Evolutionary conservation across 30 jellyfish, hydroid and myxozoan species (phyloP), one percentile per base, ranked within the genome.

Genomic region (Haliclystus octoradiatus): DNA sequence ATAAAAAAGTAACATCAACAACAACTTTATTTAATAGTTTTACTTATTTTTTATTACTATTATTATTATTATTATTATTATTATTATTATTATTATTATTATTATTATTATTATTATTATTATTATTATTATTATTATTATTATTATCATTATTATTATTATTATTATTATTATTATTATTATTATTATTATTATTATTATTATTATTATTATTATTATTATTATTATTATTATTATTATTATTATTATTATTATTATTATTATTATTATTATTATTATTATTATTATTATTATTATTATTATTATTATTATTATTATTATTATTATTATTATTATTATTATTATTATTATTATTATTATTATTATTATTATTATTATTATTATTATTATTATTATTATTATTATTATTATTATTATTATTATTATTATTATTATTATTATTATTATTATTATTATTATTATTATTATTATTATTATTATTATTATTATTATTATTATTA

Each of bases 131-230:
- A 47, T 47, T n/a, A 47, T 47, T n/a, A 47, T 47, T n/a, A 47
- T n/a, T n/a, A 47, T 47, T n/a, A 47, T 47, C 61, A 47, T 47
- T n/a, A 47, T n/a, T n/a, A 47, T 47, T n/a, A 47, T 47, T n/a
- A 47, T 47, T n/a, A 47, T n/a, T n/a, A 47, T 47, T n/a, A 47
- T 47, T n/a, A 47, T 47, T n/a, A 47, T n/a, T n/a, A 47, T 47
- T n/a, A 47, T 47, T n/a, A 47, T 47, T n/a, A 47, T n/a, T n/a
- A 47, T 47, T n/a, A 47, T 47, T n/a, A 47, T 47, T n/a, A 47
- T n/a, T n/a, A 47, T 47, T n/a, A 47, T 47, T n/a, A 47, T 47
- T n/a, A 47, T n/a, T n/a, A 47, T 47, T n/a, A 47, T 47, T n/a
- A 47, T 47, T n/a, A 47, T n/a, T n/a, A 47, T 47, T n/a, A 47